Percentiles rank a stretch among this genome's conserved stretches.
These are phyloP conservation scores for Helicoverpa zea DNA, from an alignment of 1,140 invertebrate species.

Conservation along the genomic window DNA sequence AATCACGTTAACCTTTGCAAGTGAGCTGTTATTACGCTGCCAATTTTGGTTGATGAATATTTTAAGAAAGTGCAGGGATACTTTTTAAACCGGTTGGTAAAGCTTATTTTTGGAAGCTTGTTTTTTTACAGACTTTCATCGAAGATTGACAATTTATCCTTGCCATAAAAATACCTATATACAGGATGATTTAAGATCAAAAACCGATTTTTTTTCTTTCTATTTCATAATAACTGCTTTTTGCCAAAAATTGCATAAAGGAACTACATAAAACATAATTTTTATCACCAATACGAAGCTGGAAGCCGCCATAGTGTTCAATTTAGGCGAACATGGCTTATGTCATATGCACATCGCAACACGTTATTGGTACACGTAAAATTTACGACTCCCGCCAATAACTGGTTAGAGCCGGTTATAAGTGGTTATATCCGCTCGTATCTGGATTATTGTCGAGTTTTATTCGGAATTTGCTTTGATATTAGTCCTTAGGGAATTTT, in stretches of 20 bases:
- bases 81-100: no score
- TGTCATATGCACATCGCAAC: conserved; percentile 60
- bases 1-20: neutral
- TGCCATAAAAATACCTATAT: no score
- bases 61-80: neutral
- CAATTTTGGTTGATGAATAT: neutral
- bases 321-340: conserved; percentile 71
- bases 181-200: no score
- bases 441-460: conserved; percentile 63
- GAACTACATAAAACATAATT: neutral
- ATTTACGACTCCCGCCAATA: conserved; percentile 68
- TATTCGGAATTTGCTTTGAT: neutral
- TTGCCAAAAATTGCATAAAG: conserved; percentile 1
- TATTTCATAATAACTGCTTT: no score
- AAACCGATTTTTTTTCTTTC: no score
- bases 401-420: conserved; percentile 63
- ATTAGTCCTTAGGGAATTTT: neutral
- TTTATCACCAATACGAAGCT: conserved; percentile 12
- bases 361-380: conserved; percentile 74
- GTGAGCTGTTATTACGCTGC: no score
- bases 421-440: conserved; percentile 57
- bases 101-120: no score
- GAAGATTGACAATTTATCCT: no score
- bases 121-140: no score
- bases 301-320: conserved; percentile 60